Evolutionary conservation across 2,888 invertebrate species (phyloP).

Genomic region (Polydesmus complanatus): DNA sequence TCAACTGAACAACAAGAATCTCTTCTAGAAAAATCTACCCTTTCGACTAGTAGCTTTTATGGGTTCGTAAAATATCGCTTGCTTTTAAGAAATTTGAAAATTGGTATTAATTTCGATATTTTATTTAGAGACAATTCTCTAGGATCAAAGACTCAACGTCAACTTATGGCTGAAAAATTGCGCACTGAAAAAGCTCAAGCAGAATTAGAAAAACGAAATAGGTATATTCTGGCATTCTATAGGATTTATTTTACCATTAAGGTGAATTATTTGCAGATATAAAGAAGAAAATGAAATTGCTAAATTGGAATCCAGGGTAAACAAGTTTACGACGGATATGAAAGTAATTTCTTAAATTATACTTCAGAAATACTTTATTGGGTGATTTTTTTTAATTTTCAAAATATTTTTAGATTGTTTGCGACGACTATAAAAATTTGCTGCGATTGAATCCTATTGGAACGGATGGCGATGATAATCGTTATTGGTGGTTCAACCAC

Average conservation of each 20-base stretch:
- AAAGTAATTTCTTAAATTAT: neutral
- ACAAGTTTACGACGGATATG: neutral
- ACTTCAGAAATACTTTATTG: neutral
- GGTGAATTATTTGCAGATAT: neutral
- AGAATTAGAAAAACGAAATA: neutral
- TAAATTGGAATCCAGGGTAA: neutral
- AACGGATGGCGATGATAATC: neutral
- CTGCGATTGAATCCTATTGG: neutral
- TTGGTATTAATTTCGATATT: too few species aligned
- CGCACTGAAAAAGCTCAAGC: neutral
- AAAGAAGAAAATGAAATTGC: neutral
- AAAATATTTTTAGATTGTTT: too few species aligned
- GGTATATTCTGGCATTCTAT: neutral
- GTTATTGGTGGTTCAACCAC: neutral
- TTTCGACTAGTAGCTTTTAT: neutral
- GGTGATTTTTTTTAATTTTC: neutral
- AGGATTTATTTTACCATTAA: neutral
- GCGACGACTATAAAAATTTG: neutral
- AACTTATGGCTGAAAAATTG: neutral
- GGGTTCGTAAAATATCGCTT: neutral
- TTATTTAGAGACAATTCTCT: too few species aligned
- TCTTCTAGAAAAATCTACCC: neutral
- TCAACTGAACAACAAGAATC: neutral
- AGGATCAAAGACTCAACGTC: too few species aligned
- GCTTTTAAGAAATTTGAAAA: too few species aligned